Base-by-base conservation (phyloP, 2,888 invertebrate species). In the Sarcophaga subvicina region DNA sequence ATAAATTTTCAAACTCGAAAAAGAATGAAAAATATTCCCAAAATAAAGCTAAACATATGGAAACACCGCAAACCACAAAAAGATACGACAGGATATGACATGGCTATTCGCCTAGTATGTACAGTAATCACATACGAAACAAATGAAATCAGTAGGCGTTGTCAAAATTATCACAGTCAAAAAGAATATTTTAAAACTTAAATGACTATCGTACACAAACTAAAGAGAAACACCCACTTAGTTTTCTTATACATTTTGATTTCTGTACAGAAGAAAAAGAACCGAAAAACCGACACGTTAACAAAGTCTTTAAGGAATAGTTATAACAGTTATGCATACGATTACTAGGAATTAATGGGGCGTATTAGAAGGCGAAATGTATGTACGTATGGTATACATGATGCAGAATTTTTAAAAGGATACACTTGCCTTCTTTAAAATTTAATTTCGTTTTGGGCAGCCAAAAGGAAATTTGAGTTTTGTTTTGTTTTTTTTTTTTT, bases 131-230 rank as follows among this genome's bases (percentile, higher is more conserved):
- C 47, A 75, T 22, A 47, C 45, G 64, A 75, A 78, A 84, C 54
- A 87, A 84, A 82, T 81, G 75, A 78, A 73, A 78, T 75, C 67
- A 63, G n/a, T 64, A 80, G 87, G 87, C 87, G 87, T 87, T 84
- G 81, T 84, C 81, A 67, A 82, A 81, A 84, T 87, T 87, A 87
- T 87, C 81, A 66, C 66, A 79, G 69, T 76, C 25, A 37, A 78
- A 75, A 66, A n/a, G 77, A 86, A 84, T 82, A 54, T 54, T 84
- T 82, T 81, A 81, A 84, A 84, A 84, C 67, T 79, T 67, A 69
- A 76, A 49, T 37, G 78, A 70, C 25, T 22, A 45, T 70, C 62
- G 70, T 73, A 71, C 27, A 20, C 45, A 62, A 62, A 54, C 45
- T 45, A 22, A 71, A 63, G 60, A 54, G 77, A 27, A 20, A 84